Conservation (phyloP, 1,140 invertebrate species). For the Hyles euphorbiae region DNA sequence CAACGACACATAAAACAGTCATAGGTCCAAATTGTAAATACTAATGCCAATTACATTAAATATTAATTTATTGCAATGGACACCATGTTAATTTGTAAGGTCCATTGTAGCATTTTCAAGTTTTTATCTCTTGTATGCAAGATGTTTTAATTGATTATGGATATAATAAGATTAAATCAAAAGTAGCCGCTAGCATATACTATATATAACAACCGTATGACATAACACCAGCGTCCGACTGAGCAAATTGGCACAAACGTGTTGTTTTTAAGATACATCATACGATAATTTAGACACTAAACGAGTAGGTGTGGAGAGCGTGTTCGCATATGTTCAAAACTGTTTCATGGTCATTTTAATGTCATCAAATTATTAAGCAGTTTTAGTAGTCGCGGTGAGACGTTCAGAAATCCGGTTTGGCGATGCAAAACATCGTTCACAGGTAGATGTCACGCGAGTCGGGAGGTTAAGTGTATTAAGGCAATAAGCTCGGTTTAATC, state of each 20-base stretch:
- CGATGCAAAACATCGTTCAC: conserved; percentile 18
- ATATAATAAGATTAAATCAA: too few relatives aligned
- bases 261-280: conserved; percentile 6
- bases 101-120: too few relatives aligned
- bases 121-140: too few relatives aligned
- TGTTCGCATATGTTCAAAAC: conserved; percentile 19
- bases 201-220: conserved; percentile 29
- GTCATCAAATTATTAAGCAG: conserved; percentile 36
- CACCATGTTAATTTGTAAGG: too few relatives aligned
- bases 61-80: too few relatives aligned
- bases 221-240: conserved; percentile 24
- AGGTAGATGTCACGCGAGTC: conserved; percentile 30
- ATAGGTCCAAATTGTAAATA: conserved; percentile 2
- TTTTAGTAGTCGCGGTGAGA: background rate
- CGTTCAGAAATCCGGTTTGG: conserved; percentile 43
- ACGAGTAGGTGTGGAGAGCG: conserved; percentile 17
- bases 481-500: conserved; percentile 71
- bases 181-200: background rate
- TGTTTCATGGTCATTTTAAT: conserved; percentile 55
- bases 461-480: conserved; percentile 55
- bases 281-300: conserved; percentile 7
- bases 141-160: too few relatives aligned
- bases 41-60: background rate
- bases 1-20: background rate
- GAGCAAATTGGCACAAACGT: conserved; percentile 27